Evolutionary conservation across 23 tunicate species (phyloP).

Genomic region (Corella eumyota): DNA sequence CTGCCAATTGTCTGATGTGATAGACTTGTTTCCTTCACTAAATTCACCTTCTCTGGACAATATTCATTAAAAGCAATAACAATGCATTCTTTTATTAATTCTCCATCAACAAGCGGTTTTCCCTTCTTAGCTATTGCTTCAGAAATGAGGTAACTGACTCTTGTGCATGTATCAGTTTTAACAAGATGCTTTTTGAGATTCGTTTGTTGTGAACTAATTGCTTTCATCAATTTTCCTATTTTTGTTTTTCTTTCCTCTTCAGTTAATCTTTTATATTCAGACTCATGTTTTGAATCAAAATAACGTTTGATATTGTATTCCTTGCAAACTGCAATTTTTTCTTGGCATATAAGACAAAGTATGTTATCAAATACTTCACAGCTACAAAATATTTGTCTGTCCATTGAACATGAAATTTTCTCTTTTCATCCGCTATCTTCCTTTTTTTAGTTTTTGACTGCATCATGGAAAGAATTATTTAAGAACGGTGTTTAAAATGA

Average conservation of each 20-base stretch:
- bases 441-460: constrained; percentile 3
- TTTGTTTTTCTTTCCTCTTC: constrained; percentile 1
- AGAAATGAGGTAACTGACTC: constrained; percentile 2
- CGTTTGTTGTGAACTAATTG: constrained; percentile 1
- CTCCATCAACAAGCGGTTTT: constrained; percentile 2
- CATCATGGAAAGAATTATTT: constrained; percentile 1
- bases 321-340: constrained; percentile 15
- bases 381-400: constrained; percentile 22
- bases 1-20: constrained; percentile 3
- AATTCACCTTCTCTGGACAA: constrained; percentile 16
- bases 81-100: constrained; percentile 13
- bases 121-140: constrained; percentile 2
- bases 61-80: constrained; percentile 16
- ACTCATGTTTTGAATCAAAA: constrained; percentile 32
- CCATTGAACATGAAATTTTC: constrained; percentile 27
- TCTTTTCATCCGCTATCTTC: constrained; percentile 16
- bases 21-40: constrained; percentile 1
- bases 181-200: constrained; percentile 1
- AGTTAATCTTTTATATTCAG: constrained; percentile 1
- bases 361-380: constrained; percentile 8
- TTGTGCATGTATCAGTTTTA: constrained; percentile 1
- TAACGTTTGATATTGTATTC: constrained; percentile 22
- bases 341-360: constrained; percentile 20
- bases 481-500: constrained; percentile 1
- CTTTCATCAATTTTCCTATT: neutral